These are phyloP conservation scores for Scomber japonicus DNA, from an alignment of 2,113 vertebrate genomes.

Conservation along the genomic window DNA sequence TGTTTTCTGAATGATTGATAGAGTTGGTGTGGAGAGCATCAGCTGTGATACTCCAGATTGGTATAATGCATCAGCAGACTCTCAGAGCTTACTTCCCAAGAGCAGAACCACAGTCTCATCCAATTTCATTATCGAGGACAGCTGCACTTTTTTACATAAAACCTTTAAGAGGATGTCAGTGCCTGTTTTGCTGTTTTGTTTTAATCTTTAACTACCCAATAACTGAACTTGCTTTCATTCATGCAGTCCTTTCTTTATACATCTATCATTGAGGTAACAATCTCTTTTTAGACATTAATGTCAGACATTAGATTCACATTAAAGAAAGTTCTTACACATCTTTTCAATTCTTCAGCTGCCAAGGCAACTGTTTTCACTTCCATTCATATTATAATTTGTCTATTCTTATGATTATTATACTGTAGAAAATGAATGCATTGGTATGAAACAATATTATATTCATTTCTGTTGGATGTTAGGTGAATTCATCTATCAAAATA, in stretches of 20 bases:
- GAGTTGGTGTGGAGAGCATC: conserved; percentile 14
- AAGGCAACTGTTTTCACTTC: background rate
- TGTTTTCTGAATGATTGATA: conserved; percentile 36
- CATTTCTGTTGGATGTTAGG: no score
- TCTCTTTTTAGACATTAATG: no score
- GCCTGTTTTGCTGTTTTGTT: conserved; percentile 7
- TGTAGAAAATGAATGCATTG: background rate
- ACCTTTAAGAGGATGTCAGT: conserved; percentile 13
- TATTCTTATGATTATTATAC: background rate
- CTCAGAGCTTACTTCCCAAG: conserved; percentile 16
- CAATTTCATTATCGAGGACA: conserved; percentile 31
- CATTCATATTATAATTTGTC: background rate
- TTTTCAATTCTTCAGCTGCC: background rate
- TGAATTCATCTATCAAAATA: no score
- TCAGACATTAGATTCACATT: no score
- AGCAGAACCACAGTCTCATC: conserved; percentile 16
- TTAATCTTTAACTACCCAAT: conserved; percentile 32
- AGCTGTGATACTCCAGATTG: background rate
- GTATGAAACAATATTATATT: no score
- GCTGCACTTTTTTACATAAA: conserved; percentile 43
- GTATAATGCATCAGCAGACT: conserved; percentile 11
- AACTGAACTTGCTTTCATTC: conserved; percentile 6
- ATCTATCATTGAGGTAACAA: no score
- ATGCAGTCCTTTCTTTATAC: no score
- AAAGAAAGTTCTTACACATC: no score